Evolutionary conservation across 2,113 vertebrate genomes (phyloP).

Genomic region (Anarhynchus alexandrinus): DNA sequence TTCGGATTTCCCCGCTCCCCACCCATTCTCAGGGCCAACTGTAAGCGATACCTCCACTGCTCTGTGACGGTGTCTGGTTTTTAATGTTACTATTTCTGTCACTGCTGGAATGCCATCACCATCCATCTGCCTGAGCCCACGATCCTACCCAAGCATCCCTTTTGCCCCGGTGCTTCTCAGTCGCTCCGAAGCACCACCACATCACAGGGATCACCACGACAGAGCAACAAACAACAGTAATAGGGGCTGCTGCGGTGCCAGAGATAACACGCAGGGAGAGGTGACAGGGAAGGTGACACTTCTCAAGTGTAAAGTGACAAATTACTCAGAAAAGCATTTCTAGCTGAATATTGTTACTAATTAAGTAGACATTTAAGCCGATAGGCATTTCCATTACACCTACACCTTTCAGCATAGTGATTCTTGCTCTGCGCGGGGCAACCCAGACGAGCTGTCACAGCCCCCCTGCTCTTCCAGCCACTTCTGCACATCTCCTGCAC

Average conservation of each 20-base stretch:
- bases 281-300: background rate
- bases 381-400: background rate
- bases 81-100: background rate
- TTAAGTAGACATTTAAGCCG: background rate
- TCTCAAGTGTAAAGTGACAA: background rate
- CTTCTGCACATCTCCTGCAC: background rate
- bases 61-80: background rate
- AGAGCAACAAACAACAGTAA: background rate
- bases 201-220: accelerated
- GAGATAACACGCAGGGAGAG: background rate
- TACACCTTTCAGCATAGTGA: background rate
- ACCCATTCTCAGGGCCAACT: background rate
- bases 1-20: background rate
- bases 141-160: background rate
- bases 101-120: background rate
- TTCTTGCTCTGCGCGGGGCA: background rate
- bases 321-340: background rate
- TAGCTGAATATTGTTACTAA: background rate
- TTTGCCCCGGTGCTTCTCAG: background rate
- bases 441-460: background rate
- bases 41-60: background rate
- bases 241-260: background rate
- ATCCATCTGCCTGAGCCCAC: background rate
- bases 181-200: background rate
- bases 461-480: background rate